Conservation (phyloP, 53 echinoderm and acorn worm genomes). For the Henricia sp. region DNA sequence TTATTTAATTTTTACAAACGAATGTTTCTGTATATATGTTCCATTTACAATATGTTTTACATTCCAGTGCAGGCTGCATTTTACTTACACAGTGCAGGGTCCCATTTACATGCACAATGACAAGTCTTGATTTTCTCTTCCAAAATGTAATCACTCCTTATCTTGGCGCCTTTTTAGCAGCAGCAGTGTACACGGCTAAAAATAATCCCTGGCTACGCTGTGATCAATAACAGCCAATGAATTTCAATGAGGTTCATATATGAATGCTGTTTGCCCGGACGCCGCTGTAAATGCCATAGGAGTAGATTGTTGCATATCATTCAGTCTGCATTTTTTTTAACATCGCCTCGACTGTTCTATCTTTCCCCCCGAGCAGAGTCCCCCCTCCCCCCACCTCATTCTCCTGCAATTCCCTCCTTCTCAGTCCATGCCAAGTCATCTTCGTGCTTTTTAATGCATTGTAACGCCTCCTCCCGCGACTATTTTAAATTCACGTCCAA, state of each 20-base stretch:
- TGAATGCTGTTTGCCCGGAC: slow-evolving; percentile 8
- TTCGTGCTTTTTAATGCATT: slow-evolving; percentile 46
- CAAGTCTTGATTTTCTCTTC: no score
- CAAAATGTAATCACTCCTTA: no score
- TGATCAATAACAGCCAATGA: slow-evolving; percentile 45
- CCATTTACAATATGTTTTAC: no score
- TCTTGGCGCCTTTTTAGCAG: no score
- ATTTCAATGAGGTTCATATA: slow-evolving; percentile 42
- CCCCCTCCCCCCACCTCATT: slow-evolving; percentile 1
- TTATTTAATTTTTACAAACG: no score
- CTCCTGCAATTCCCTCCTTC: not conserved
- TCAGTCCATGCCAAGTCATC: slow-evolving; percentile 28
- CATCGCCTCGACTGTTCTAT: no score
- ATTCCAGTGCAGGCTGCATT: no score
- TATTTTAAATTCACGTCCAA: slow-evolving; percentile 27
- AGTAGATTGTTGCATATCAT: slow-evolving; percentile 6
- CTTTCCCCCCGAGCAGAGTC: no score
- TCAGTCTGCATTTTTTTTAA: no score
- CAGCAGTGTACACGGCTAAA: not conserved
- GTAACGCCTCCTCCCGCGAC: slow-evolving; percentile 4
- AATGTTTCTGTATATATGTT: no score
- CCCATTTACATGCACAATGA: no score
- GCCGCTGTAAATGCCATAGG: slow-evolving; percentile 7
- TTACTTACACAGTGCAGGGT: no score
- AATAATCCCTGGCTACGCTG: not conserved